Evolutionary conservation across 2,113 vertebrate genomes (phyloP).

Genomic region (Acrocephalus arundinaceus): DNA sequence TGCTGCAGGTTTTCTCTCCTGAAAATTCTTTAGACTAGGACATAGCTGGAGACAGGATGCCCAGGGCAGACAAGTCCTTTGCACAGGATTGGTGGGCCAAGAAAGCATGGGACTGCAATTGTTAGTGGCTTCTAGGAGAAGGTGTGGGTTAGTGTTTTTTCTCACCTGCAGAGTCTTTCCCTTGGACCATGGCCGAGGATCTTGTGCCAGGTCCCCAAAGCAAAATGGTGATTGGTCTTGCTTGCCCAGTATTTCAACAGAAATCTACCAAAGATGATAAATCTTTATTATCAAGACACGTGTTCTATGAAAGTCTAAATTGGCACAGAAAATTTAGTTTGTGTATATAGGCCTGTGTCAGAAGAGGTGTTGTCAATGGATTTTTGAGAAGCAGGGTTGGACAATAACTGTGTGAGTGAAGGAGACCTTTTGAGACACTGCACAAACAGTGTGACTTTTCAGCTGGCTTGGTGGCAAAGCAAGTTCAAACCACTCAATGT

Average conservation of each 20-base stretch:
- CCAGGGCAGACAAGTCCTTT: not conserved
- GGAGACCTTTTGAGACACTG: fast-evolving
- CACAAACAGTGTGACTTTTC: not conserved
- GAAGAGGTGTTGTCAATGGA: not conserved
- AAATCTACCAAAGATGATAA: not conserved
- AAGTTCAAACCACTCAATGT: not conserved
- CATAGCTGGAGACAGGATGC: not conserved
- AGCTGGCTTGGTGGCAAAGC: not conserved
- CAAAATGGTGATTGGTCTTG: not conserved
- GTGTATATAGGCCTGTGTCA: not conserved
- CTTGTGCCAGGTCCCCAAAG: not conserved
- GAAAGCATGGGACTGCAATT: fast-evolving
- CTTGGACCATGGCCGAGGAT: fast-evolving
- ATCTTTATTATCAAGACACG: not conserved
- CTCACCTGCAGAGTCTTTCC: not conserved
- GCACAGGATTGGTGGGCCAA: not conserved
- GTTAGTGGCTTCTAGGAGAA: not conserved
- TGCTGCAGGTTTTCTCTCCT: not conserved
- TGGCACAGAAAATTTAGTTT: not conserved
- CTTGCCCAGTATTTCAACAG: not conserved
- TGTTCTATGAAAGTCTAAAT: not conserved
- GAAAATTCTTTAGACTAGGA: not conserved
- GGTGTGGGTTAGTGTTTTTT: not conserved
- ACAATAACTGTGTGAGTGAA: not conserved
- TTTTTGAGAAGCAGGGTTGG: not conserved